Evolutionary conservation across 2,888 invertebrate genomes (phyloP).

Genomic region (Lepidocyrtinus sp.): DNA sequence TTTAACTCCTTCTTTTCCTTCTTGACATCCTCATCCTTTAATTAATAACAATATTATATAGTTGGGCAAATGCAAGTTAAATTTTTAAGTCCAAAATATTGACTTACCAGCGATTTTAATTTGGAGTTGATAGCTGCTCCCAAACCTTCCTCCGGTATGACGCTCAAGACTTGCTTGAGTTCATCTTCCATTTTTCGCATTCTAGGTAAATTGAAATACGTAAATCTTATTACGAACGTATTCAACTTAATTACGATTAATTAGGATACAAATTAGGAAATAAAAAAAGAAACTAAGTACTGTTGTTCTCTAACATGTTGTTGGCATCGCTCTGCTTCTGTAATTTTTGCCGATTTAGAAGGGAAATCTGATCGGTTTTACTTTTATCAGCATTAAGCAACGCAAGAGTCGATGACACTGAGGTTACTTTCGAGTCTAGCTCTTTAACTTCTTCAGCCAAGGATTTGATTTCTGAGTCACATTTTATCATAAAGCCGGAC

Average conservation of each 20-base stretch:
- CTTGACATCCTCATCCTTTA: constrained; percentile 71
- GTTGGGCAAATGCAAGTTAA: constrained; percentile 17
- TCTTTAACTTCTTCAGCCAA: constrained; percentile 80
- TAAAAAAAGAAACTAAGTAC: constrained; percentile 16
- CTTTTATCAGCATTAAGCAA: constrained; percentile 83
- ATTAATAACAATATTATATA: constrained; percentile 55
- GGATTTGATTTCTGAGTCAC: constrained; percentile 81
- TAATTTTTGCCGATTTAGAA: constrained; percentile 71
- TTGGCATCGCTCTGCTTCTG: constrained; percentile 64
- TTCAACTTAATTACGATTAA: too few species aligned
- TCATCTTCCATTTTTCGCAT: constrained; percentile 61
- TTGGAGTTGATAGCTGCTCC: constrained; percentile 76
- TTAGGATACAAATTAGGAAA: too few species aligned
- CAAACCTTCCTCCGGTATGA: constrained; percentile 78
- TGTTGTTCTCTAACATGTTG: constrained; percentile 66
- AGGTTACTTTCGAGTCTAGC: constrained; percentile 78
- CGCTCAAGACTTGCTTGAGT: constrained; percentile 76
- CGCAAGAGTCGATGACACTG: constrained; percentile 75
- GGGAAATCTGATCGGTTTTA: constrained; percentile 85
- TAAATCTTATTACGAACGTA: too few species aligned
- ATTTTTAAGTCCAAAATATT: constrained; percentile 69
- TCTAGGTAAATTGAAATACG: too few species aligned
- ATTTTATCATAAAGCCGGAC: constrained; percentile 61
- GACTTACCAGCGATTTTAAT: constrained; percentile 75
- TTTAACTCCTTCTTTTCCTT: constrained; percentile 57